Evolutionary conservation across 2,113 vertebrate genomes (phyloP).

Genomic region (Serilophus lunatus): DNA sequence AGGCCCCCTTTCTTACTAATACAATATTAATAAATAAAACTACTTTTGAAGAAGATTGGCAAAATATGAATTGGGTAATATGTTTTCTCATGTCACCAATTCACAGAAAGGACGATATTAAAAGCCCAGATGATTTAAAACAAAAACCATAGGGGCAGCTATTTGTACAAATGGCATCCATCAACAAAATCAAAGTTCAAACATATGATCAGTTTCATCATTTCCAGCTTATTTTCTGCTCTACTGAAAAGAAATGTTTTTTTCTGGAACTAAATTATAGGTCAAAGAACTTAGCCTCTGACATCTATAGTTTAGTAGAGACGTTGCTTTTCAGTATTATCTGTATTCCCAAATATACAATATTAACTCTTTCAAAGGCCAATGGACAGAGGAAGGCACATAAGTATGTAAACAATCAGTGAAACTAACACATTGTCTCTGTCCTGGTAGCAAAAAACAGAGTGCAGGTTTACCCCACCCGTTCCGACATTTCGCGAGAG

Average conservation of each 20-base stretch:
- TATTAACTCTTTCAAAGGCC: not conserved
- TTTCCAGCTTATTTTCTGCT: conserved; percentile 20
- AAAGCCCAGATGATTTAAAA: conserved; percentile 19
- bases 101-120: conserved; percentile 31
- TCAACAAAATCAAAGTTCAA: conserved; percentile 47
- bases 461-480: not conserved
- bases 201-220: conserved; percentile 37
- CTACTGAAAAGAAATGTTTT: not conserved
- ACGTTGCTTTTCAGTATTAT: not conserved
- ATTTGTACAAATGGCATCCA: not conserved
- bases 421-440: not conserved
- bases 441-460: not conserved
- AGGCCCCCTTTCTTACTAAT: not conserved
- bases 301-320: not conserved
- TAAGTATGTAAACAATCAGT: not conserved
- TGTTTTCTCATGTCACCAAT: conserved; percentile 38
- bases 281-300: conserved; percentile 24
- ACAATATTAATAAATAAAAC: not conserved
- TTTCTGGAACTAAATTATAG: conserved; percentile 20
- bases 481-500: not conserved
- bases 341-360: not conserved
- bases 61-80: conserved; percentile 13
- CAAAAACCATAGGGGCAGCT: not conserved
- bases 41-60: conserved; percentile 30
- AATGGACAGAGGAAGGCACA: not conserved